Percentiles rank a stretch among this genome's conserved stretches.
These are phyloP conservation scores for Pelvicachromis taeniatus DNA, from an alignment of 2,113 vertebrate species.

Conservation along the genomic window DNA sequence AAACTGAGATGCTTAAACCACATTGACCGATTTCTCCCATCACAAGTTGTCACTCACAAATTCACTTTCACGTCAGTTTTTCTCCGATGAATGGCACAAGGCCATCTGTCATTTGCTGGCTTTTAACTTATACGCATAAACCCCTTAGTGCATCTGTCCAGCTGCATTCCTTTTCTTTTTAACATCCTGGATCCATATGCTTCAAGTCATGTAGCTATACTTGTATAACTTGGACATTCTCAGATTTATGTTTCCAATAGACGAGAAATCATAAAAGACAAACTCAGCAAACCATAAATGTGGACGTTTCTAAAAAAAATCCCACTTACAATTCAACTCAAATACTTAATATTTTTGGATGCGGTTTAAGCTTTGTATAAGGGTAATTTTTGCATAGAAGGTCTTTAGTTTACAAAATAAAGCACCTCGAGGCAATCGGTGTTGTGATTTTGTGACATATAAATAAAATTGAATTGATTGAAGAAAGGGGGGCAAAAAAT, in stretches of 20 bases:
- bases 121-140: conserved; percentile 25
- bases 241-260: neutral
- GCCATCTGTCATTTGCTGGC: conserved; percentile 28
- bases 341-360: neutral
- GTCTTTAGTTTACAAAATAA: neutral
- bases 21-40: conserved; percentile 55
- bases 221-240: neutral
- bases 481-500: fast-evolving
- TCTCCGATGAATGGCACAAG: conserved; percentile 18
- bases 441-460: neutral
- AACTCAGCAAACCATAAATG: neutral
- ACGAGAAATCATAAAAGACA: neutral
- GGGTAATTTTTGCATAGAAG: neutral
- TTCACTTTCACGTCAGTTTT: conserved; percentile 50
- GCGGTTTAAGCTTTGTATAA: neutral
- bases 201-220: neutral
- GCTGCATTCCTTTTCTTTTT: neutral
- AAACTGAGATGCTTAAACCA: conserved; percentile 57
- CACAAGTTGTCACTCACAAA: conserved; percentile 57
- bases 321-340: neutral
- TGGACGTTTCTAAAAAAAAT: neutral
- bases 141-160: neutral
- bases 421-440: neutral
- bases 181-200: neutral
- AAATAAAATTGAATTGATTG: neutral